Conservation (phyloP, 92 coral and sea anemone species). For the Scolanthus callimorphus region DNA sequence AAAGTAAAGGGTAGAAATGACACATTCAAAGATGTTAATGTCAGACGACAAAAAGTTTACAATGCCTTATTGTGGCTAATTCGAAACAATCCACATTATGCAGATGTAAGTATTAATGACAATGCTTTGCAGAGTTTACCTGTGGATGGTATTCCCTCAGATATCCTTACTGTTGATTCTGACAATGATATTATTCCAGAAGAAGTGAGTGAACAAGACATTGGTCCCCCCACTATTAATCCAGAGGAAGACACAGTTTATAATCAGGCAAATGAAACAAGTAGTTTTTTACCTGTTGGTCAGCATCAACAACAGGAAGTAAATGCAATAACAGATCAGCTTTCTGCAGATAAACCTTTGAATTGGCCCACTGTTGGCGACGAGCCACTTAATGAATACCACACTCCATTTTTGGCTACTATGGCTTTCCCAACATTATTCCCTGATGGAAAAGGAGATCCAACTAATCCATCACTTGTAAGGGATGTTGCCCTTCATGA, state of each 20-base stretch:
- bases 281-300: constrained; percentile 68
- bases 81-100: constrained; percentile 42
- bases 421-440: constrained; percentile 67
- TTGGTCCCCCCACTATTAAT: constrained; percentile 43
- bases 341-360: constrained; percentile 49
- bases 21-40: constrained; percentile 55
- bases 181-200: constrained; percentile 12
- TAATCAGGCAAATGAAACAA: constrained; percentile 51
- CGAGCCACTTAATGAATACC: constrained; percentile 58
- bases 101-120: constrained; percentile 24
- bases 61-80: constrained; percentile 49
- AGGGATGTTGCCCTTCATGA: constrained; percentile 45
- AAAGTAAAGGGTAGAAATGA: constrained; percentile 39
- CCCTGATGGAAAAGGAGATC: constrained; percentile 71
- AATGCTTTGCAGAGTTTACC: constrained; percentile 41
- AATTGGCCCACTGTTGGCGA: constrained; percentile 45
- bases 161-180: constrained; percentile 33
- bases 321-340: constrained; percentile 41
- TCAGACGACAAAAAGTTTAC: constrained; percentile 42
- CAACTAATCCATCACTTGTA: constrained; percentile 24
- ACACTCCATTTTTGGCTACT: constrained; percentile 50
- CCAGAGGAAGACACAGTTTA: constrained; percentile 49
- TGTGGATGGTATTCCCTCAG: constrained; percentile 31
- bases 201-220: constrained; percentile 32
- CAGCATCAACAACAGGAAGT: constrained; percentile 60